Base-by-base conservation (phyloP, 2,797 vertebrate species). In the Oophaga sylvatica region DNA sequence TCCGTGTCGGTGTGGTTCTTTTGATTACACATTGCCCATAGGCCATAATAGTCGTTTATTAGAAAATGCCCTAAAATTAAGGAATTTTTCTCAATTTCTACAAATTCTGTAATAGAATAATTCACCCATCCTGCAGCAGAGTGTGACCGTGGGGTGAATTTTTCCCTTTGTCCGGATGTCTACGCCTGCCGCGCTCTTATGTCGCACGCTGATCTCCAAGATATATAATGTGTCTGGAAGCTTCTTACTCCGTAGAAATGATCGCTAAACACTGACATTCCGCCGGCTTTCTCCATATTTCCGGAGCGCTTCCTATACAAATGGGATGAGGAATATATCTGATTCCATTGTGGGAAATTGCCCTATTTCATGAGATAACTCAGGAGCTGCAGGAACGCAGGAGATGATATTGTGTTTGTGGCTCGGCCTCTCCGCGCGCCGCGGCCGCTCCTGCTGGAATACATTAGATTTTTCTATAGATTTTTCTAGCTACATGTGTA, bases 401-500 rank as follows among this genome's bases (percentile, higher is more conserved):
- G 67, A 16, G 17, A 26, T 68, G 77, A 26, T 73, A 22, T 73
- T 73, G 48, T 41, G 56, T 71, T 20, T 57, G 68, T 29, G 35
- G 53, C 59, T 60, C 59, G 19, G 8, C 22, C 81, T 60, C 67
- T 71, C 45, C 60, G 81, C 13, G 31, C 19, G n/a, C 29, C 31
- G 5, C n/a, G 1, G 20, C 31, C 35, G 71, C 11, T 60, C 15
- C 81, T 59, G 20, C 29, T 35, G 22, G 31, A 53, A n/a, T 31
- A 62, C n/a, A 8, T 60, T 77, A 67, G 6, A 78, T 76, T 86
- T 35, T 26, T 62, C 63, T 68, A 76, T 59, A 62, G 63, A 85
- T 83, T 73, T 85, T n/a, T 17, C 31, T 0, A 85, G 35, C 80
- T 22, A 60, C 53, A 31, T 78, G 62, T 65, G 79, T 35, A 48